Conservation (phyloP, 2,888 invertebrate species). For the Parnassius mnemosyne region DNA sequence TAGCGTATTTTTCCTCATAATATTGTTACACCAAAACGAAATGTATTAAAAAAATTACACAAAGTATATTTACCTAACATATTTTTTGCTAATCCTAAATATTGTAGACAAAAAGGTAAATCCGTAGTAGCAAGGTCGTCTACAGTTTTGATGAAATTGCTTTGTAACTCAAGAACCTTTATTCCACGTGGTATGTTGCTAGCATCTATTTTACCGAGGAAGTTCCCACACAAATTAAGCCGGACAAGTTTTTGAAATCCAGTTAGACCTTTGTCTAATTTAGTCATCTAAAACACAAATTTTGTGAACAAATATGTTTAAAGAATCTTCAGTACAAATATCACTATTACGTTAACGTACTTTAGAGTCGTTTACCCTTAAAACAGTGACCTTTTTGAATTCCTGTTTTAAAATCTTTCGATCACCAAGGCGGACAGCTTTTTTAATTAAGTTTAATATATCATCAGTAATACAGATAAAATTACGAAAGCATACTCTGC, state of each 20-base stretch:
- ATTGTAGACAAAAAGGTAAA: constrained; percentile 61
- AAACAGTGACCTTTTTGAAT: constrained; percentile 46
- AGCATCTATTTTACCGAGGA: constrained; percentile 51
- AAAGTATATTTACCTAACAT: constrained; percentile 40
- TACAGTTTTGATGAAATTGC: constrained; percentile 64
- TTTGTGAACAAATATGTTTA: neutral
- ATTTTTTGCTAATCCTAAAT: constrained; percentile 78
- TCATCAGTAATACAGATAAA: constrained; percentile 58
- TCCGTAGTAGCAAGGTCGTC: constrained; percentile 48
- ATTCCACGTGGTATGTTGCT: constrained; percentile 59
- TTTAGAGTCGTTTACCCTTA: constrained; percentile 58
- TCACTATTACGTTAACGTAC: neutral
- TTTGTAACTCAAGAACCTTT: constrained; percentile 70
- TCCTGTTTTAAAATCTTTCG: constrained; percentile 47
- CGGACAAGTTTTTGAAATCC: constrained; percentile 61
- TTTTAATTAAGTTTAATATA: constrained; percentile 52
- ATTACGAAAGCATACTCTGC: constrained; percentile 55
- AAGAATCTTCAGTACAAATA: constrained; percentile 2
- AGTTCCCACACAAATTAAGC: constrained; percentile 71
- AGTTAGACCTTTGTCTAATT: constrained; percentile 57
- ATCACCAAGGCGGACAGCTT: constrained; percentile 46
- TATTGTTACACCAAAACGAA: neutral
- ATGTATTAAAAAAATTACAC: neutral
- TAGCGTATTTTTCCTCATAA: neutral
- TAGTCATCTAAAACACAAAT: constrained; percentile 64